A percentile compares a stretch with the other conserved stretches of the same genome.
These are phyloP conservation scores for Microdon myrmicae DNA, from an alignment of 2,888 invertebrate species.

Conservation along the genomic window DNA sequence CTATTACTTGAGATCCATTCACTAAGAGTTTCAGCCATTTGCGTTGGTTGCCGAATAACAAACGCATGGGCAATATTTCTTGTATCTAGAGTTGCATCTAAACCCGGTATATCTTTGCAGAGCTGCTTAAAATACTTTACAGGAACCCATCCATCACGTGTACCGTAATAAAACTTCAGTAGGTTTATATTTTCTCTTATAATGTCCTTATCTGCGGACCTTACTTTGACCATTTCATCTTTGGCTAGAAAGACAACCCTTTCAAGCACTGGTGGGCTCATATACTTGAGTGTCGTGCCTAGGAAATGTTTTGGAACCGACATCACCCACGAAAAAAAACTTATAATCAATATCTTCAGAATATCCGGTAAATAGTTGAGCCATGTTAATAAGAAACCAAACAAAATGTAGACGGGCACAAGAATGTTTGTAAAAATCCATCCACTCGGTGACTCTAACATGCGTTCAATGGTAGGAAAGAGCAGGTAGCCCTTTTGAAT, in stretches of 20 bases:
- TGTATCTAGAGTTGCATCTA: slow-evolving; percentile 72
- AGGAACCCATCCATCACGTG: slow-evolving; percentile 87
- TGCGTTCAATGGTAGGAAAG: slow-evolving; percentile 88
- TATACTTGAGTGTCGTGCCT: slow-evolving; percentile 70
- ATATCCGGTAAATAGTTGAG: slow-evolving; percentile 70
- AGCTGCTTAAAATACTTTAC: slow-evolving; percentile 76
- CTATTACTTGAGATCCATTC: slow-evolving; percentile 62
- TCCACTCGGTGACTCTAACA: slow-evolving; percentile 82
- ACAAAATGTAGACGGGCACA: slow-evolving; percentile 68
- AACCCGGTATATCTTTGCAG: slow-evolving; percentile 70
- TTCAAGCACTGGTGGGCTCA: slow-evolving; percentile 71
- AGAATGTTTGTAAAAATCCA: slow-evolving; percentile 73
- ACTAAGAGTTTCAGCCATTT: slow-evolving; percentile 68
- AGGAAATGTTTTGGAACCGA: slow-evolving; percentile 69
- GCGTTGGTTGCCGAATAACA: slow-evolving; percentile 74
- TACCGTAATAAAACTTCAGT: slow-evolving; percentile 83
- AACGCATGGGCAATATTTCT: slow-evolving; percentile 80
- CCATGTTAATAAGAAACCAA: slow-evolving; percentile 68
- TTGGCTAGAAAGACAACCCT: slow-evolving; percentile 78
- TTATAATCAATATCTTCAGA: slow-evolving; percentile 69
- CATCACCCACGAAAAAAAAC: slow-evolving; percentile 69
- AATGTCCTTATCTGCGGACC: slow-evolving; percentile 72
- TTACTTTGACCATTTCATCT: slow-evolving; percentile 84
- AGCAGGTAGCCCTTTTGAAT: slow-evolving; percentile 77
- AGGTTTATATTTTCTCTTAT: slow-evolving; percentile 72